phyloP scores from a whole-genome alignment of 92 coral and sea anemone genomes.

The Epizoanthus scotinus region DNA sequence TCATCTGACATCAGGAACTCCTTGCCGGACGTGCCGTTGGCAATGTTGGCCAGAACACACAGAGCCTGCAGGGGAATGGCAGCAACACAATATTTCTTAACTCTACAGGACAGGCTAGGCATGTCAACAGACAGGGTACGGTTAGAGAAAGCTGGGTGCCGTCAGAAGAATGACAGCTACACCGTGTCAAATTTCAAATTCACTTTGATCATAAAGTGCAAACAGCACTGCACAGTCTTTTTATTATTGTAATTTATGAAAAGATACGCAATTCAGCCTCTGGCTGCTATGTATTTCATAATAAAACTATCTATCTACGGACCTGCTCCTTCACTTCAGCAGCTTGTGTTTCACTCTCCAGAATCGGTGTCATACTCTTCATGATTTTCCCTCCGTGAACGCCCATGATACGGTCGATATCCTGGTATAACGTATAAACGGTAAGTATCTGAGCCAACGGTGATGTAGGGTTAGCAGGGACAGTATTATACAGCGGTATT shows the following conservation, averaged over 20 bases:
- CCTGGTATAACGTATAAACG: constrained; percentile 40
- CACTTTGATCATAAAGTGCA: background rate
- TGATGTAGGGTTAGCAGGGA: no score
- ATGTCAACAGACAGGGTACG: background rate
- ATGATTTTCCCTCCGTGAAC: constrained; percentile 86
- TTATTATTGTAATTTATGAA: no score
- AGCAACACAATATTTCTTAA: background rate
- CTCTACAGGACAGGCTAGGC: background rate
- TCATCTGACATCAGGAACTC: constrained; percentile 93
- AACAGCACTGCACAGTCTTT: background rate
- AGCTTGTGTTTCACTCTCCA: constrained; percentile 84
- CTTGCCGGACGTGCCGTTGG: constrained; percentile 93
- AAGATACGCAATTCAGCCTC: no score
- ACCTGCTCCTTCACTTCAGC: constrained; percentile 99
- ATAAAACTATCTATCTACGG: no score
- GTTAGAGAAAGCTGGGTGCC: no score
- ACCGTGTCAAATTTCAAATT: no score
- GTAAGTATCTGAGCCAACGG: no score
- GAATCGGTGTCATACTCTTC: constrained; percentile 87
- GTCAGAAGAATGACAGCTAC: no score
- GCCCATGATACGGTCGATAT: constrained; percentile 94
- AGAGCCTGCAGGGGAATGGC: constrained; percentile 67
- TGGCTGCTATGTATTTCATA: no score
- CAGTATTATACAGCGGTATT: no score
- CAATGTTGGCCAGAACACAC: constrained; percentile 95